Base-by-base conservation (phyloP, 2,888 invertebrate genomes). In the Bombyx huttoni region DNA sequence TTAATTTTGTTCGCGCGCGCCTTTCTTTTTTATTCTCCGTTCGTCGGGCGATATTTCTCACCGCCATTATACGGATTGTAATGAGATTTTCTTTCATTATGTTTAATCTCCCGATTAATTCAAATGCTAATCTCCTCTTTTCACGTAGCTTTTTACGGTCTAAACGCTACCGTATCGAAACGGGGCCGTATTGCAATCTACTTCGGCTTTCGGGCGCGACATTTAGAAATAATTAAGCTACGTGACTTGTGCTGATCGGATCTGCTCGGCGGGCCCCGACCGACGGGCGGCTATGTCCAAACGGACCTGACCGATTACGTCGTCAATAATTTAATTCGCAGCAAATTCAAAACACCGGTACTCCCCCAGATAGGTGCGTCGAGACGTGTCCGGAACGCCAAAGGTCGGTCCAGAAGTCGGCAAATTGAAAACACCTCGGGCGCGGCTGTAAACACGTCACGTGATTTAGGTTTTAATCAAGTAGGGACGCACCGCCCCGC, bases 381-480 rank as follows among this genome's bases (percentile, higher is more conserved):
- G 72, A 70, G 62, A 86, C 87, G 87, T 88, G 87, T 83, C 77
- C 81, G 79, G 87, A 83, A 87, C 82, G 74, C 85, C 86, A 84
- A 88, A 85, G 75, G 78, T 75, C 65, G 70, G 70, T 77, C 78
- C 73, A 77, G 81, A 73, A 83, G 81, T 83, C 80, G 81, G 78
- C 84, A 87, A 88, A 88, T 87, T 88, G 87, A 87, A 87, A 87
- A 88, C 87, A 87, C 87, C 87, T 87, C 83, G 78, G 82, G 82
- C 80, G 79, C 62, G 78, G 83, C 86, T 87, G 88, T 88, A 88
- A 87, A 88, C 88, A 87, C 86, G 88, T 87, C 88, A 87, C 88
- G 88, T 88, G 88, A 88, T 88, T 88, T 88, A 88, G 88, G 87
- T 87, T 88, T 88, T 88, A 88, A 88, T 88, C 88, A 88, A 88